Evolutionary conservation across 2,888 invertebrate species (phyloP).

Genomic region (Microctonus aethiopoides): DNA sequence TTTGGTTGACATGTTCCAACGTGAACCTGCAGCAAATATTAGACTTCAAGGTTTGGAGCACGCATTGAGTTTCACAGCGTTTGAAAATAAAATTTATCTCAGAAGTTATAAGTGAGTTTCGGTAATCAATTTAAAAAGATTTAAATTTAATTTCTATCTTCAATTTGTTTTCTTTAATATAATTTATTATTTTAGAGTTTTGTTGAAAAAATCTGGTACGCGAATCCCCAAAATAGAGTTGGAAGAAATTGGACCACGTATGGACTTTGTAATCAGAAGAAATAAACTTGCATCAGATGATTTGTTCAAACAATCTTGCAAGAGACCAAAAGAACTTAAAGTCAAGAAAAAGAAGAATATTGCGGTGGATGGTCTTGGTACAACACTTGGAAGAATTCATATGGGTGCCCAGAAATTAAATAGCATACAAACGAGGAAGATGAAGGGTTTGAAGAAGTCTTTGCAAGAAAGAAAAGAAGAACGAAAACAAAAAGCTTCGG

Average conservation of each 20-base stretch:
- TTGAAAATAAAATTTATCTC: constrained; percentile 82
- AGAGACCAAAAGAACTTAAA: constrained; percentile 82
- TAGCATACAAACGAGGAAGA: constrained; percentile 88
- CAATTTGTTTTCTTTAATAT: neutral
- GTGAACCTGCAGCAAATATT: constrained; percentile 82
- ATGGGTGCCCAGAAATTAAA: constrained; percentile 89
- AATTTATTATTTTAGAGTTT: constrained; percentile 70
- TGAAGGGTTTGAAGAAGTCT: constrained; percentile 87
- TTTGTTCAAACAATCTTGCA: constrained; percentile 84
- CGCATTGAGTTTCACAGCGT: constrained; percentile 88
- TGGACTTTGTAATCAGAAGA: constrained; percentile 87
- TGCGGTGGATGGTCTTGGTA: constrained; percentile 86
- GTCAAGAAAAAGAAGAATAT: constrained; percentile 91
- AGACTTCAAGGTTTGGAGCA: constrained; percentile 94
- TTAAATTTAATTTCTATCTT: constrained; percentile 10
- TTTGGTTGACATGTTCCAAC: constrained; percentile 92
- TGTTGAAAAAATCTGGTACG: constrained; percentile 91
- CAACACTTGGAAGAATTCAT: constrained; percentile 91
- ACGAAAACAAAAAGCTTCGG: constrained; percentile 67
- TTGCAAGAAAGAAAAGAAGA: constrained; percentile 75
- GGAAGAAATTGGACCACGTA: constrained; percentile 92
- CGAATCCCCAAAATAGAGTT: constrained; percentile 91
- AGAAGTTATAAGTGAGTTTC: constrained; percentile 73
- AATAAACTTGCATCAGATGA: constrained; percentile 91
- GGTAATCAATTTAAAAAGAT: constrained; percentile 1